Evolutionary conservation across 2,888 invertebrate genomes (phyloP).

Genomic region (Oscheius sp.): DNA sequence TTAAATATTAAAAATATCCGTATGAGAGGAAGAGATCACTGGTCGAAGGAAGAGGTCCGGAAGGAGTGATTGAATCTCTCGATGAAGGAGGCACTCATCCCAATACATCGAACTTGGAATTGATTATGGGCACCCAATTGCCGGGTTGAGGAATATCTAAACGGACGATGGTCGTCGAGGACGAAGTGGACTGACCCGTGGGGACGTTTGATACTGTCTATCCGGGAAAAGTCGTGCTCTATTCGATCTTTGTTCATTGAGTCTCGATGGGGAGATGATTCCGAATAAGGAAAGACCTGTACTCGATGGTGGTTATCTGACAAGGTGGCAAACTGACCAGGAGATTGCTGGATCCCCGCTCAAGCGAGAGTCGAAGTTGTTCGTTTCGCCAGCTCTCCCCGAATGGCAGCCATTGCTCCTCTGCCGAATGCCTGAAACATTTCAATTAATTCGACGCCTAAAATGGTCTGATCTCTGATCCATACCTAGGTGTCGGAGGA

Average conservation of each 20-base stretch:
- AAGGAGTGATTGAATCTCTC: conserved; percentile 58
- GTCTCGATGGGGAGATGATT: conserved; percentile 52
- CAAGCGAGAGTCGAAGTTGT: conserved; percentile 66
- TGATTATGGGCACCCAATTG: conserved; percentile 42
- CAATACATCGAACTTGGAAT: conserved; percentile 62
- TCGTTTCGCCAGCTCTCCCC: conserved; percentile 69
- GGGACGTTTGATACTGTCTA: conserved; percentile 55
- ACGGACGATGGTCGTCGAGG: background rate
- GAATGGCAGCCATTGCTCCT: conserved; percentile 68
- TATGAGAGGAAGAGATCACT: conserved; percentile 8
- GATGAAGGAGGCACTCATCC: conserved; percentile 62
- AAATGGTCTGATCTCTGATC: background rate
- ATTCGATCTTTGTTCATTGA: conserved; percentile 54
- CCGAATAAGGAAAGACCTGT: conserved; percentile 55
- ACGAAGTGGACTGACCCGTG: conserved; percentile 42
- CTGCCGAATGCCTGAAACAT: conserved; percentile 57
- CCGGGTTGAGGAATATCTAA: conserved; percentile 14
- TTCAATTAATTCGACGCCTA: conserved; percentile 10
- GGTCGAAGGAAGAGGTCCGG: conserved; percentile 38
- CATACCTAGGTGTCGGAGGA: conserved; percentile 49
- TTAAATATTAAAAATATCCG: background rate
- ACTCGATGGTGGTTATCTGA: no score
- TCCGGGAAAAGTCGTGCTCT: conserved; percentile 54
- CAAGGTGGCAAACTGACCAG: conserved; percentile 30
- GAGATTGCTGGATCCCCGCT: conserved; percentile 57